Evolutionary conservation across 2,797 vertebrate species (phyloP).

Genomic region (Eremophila alpestris): DNA sequence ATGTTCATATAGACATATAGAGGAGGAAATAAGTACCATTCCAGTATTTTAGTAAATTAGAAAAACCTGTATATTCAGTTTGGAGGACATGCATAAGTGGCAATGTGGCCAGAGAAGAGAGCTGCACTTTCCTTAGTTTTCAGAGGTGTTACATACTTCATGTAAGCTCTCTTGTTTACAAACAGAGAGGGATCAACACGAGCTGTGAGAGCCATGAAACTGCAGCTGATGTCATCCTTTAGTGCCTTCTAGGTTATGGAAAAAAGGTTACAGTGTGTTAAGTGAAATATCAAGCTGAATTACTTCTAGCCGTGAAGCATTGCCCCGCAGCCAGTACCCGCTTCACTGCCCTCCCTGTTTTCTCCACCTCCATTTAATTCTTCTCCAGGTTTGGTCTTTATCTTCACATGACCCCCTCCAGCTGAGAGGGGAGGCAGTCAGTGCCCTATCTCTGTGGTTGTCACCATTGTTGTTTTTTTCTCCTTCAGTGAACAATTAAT

Average conservation of each 20-base stretch:
- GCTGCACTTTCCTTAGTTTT: not conserved
- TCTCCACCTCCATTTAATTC: conserved; percentile 49
- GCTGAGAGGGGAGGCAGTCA: conserved; percentile 62
- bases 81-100: not conserved
- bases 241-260: not conserved
- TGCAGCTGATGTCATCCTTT: not conserved
- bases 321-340: not conserved
- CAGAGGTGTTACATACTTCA: not conserved
- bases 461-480: conserved; percentile 61
- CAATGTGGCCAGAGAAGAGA: not conserved
- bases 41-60: not conserved
- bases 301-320: conserved; percentile 21
- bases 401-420: conserved; percentile 42
- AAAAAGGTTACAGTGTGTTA: conserved; percentile 15
- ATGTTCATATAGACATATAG: not conserved
- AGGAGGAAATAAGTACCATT: not conserved
- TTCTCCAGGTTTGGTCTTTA: conserved; percentile 50
- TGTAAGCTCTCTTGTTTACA: not conserved
- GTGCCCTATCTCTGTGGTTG: conserved; percentile 29
- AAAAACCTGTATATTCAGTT: not conserved
- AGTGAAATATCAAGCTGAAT: conserved; percentile 64
- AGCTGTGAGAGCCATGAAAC: not conserved
- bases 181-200: not conserved
- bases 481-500: conserved; percentile 56
- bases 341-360: conserved; percentile 21